Base-by-base conservation (phyloP, 92 coral and sea anemone species). In the Chrysogorgia sp. region DNA sequence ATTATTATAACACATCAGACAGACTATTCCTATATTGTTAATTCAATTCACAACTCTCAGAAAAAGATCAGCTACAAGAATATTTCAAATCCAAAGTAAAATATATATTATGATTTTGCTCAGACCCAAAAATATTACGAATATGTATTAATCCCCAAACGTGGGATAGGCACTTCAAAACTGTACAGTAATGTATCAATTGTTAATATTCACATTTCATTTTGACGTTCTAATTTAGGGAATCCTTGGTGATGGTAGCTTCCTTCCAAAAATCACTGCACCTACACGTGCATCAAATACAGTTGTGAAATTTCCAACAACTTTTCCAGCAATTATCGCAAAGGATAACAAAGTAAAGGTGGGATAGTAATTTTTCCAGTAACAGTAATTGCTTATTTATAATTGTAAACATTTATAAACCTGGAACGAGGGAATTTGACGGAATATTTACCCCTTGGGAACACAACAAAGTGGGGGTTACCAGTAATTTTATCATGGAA, bases 281-380 rank as follows among this genome's bases (percentile, higher is more conserved):
- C 96, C 97, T 45, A 87, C 97, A 21, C 64, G 90, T 10, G 84
- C 84, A 63, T 81, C 91, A 63, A 89, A 88, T 15, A 85, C 88
- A 76, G 75, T 8, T 34, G 65, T 72, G 17, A 72, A 93, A 14
- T 94, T 94, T 63, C 97, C 98, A 14, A 91, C 98, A 20, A 85
- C 92, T 13, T 89, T 94, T 56, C 98, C 93, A 37, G 85, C 97
- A 21, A 85, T 92, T 55, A 78, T 92, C 71, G 85, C 80, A 32
- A 94, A 90, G 61, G 88, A 92, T 84, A 92, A 85, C 69, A 90
- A 90, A 85, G 96, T 92, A 47, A 90, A 88, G 86, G 91, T 88
- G 24, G 12, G 69, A 31, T 20, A 13, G 3, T 23, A 14, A 13
- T 47, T 15, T 15, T 2, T 15, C 53, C 53, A 7, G 15, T n/a